These are phyloP conservation scores for Latrodectus hesperus DNA, from an alignment of 2,888 invertebrate species.

Conservation along the genomic window DNA sequence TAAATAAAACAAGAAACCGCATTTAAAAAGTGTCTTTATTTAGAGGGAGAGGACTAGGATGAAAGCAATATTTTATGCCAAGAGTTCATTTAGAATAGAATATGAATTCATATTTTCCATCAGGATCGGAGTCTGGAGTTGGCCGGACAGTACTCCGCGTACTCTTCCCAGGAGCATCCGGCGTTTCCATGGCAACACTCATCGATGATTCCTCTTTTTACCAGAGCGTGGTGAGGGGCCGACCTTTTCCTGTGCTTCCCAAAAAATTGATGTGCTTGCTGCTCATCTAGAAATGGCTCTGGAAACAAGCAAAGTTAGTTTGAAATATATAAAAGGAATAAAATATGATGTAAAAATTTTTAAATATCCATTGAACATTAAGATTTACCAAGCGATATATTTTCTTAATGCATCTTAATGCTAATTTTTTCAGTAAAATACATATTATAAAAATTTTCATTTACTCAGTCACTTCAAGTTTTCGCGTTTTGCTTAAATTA, in stretches of 20 bases:
- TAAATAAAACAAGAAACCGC: background rate
- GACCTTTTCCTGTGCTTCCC: slow-evolving; percentile 23
- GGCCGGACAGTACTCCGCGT: slow-evolving; percentile 81
- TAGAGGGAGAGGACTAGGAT: background rate
- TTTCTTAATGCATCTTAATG: too few relatives aligned
- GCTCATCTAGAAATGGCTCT: slow-evolving; percentile 54
- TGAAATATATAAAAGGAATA: too few relatives aligned
- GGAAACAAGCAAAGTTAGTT: slow-evolving; percentile 63
- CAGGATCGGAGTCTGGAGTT: slow-evolving; percentile 75
- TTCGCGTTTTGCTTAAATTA: too few relatives aligned
- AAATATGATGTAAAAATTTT: too few relatives aligned
- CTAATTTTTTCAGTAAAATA: too few relatives aligned
- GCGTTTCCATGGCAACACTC: slow-evolving; percentile 79
- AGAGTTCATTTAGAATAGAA: background rate
- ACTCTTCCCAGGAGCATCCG: slow-evolving; percentile 81
- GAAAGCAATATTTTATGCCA: background rate
- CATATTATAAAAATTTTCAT: too few relatives aligned
- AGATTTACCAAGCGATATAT: too few relatives aligned
- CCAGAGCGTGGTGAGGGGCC: slow-evolving; percentile 45
- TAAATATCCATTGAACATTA: too few relatives aligned
- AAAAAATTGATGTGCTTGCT: slow-evolving; percentile 52
- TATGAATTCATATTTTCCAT: slow-evolving; percentile 6
- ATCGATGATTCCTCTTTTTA: slow-evolving; percentile 77
- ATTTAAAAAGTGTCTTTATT: background rate
- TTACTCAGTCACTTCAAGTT: too few relatives aligned